Base-by-base conservation (phyloP, 2,888 invertebrate genomes). In the Griposia aprilina region DNA sequence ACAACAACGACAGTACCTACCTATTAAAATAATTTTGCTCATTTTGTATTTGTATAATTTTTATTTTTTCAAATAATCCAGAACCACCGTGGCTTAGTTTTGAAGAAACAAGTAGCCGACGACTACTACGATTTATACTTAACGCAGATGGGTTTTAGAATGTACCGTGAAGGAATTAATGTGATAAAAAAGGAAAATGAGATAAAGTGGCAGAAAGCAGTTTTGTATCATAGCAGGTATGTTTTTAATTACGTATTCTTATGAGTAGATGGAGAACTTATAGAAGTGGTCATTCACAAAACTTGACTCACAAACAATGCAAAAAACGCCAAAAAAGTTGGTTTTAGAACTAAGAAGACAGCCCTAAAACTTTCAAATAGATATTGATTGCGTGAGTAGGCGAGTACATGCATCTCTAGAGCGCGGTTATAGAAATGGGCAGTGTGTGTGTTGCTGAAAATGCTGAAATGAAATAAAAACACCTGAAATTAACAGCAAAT, bases 111-210 rank as follows among this genome's bases (percentile, higher is more conserved):
- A 95, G 98, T 98, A 1, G 98, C 98, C 6, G 97, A 97, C 76
- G 98, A 98, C 92, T 98, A 98, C 93, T 97, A 97, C 87, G 98
- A 98, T 81, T 95, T 98, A 76, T 97, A 97, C 85, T 89, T 97
- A n/a, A 95, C 96, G 67, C 97, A 97, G 71, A 89, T 94, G 63
- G 95, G 95, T 69, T 97, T 98, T 71, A 93, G 94, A 57, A 93
- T 93, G 78, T 97, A 98, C 95, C 92, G 94, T 5, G 92, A 93
- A 66, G 95, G 95, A 36, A 93, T 96, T 0, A 91, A 93, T 11
- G 90, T 97, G 45, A 89, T 96, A 59, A 97, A 94, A 87, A 92
- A 96, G 68, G 95, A 97, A 80, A 94, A 96, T 76, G 94, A 96
- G 83, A 89, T 94, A 0, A 97, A 97, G 93, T 94, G 92, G 93